Conservation (phyloP, 2,888 invertebrate genomes). For the Bombylius major region DNA sequence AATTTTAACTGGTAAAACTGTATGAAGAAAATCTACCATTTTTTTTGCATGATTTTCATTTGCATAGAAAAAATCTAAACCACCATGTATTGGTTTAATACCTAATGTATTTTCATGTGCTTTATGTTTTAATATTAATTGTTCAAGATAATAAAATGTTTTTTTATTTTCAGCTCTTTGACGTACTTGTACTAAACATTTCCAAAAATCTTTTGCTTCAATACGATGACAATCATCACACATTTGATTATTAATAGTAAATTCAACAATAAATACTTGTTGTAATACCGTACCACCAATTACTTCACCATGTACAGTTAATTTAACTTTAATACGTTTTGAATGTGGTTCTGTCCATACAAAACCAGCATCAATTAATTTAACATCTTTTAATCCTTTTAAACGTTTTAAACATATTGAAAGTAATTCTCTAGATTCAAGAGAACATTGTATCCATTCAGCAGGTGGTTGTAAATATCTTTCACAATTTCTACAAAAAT, state of each 20-base stretch:
- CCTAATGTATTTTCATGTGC: conserved; percentile 81
- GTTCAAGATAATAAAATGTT: conserved; percentile 95
- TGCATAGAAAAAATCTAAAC: conserved; percentile 89
- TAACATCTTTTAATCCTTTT: conserved; percentile 77
- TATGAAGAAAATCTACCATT: conserved; percentile 84
- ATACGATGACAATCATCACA: conserved; percentile 94
- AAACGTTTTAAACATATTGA: conserved; percentile 84
- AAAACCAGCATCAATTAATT: conserved; percentile 90
- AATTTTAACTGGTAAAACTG: conserved; percentile 77
- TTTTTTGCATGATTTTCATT: conserved; percentile 84
- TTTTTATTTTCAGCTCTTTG: conserved; percentile 87
- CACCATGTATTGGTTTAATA: conserved; percentile 77
- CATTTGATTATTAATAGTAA: conserved; percentile 82
- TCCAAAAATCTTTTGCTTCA: conserved; percentile 97
- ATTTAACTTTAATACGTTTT: conserved; percentile 86
- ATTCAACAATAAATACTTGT: conserved; percentile 93
- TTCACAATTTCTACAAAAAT: conserved; percentile 89
- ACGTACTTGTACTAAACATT: conserved; percentile 78
- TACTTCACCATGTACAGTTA: conserved; percentile 93
- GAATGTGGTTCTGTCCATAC: conserved; percentile 99
- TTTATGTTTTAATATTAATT: conserved; percentile 88
- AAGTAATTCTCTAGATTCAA: conserved; percentile 87
- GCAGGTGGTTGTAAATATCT: conserved; percentile 86
- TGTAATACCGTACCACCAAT: conserved; percentile 81
- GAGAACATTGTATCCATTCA: conserved; percentile 70